These are phyloP conservation scores for Aphodius sticticus DNA, from an alignment of 2,888 invertebrate genomes.

Conservation along the genomic window DNA sequence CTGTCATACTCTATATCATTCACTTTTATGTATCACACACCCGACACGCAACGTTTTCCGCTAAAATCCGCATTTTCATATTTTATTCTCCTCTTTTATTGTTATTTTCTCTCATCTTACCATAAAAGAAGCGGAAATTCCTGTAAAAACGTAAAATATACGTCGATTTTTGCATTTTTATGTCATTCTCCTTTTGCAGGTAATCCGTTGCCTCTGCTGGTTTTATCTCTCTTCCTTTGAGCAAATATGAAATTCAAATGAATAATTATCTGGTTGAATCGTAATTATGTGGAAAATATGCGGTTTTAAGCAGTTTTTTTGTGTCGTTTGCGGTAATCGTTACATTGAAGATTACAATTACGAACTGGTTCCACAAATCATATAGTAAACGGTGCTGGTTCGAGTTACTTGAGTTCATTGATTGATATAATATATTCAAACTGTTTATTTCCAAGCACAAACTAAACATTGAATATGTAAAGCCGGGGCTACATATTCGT, in stretches of 20 bases:
- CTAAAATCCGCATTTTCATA: neutral
- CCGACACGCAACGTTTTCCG: neutral
- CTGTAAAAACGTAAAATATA: neutral
- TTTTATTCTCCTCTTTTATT: constrained; percentile 12
- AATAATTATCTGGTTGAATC: neutral
- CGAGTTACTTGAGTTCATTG: neutral
- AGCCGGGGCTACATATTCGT: too few species aligned
- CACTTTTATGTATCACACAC: constrained; percentile 32
- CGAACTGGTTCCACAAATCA: neutral
- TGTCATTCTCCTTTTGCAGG: neutral
- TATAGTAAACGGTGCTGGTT: neutral
- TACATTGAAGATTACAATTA: neutral
- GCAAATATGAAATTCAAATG: neutral
- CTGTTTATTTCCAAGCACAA: neutral
- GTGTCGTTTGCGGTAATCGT: neutral
- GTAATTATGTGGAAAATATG: neutral
- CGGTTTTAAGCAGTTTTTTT: neutral
- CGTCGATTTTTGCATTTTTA: neutral
- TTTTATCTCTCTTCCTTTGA: neutral
- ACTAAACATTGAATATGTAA: neutral
- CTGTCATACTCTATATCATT: constrained; percentile 45
- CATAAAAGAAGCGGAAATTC: neutral
- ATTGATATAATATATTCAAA: neutral
- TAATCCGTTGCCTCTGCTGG: neutral
- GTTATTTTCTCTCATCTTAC: neutral